Evolutionary conservation across 1,140 invertebrate species (phyloP).

Genomic region (Matsumurasca onukii): DNA sequence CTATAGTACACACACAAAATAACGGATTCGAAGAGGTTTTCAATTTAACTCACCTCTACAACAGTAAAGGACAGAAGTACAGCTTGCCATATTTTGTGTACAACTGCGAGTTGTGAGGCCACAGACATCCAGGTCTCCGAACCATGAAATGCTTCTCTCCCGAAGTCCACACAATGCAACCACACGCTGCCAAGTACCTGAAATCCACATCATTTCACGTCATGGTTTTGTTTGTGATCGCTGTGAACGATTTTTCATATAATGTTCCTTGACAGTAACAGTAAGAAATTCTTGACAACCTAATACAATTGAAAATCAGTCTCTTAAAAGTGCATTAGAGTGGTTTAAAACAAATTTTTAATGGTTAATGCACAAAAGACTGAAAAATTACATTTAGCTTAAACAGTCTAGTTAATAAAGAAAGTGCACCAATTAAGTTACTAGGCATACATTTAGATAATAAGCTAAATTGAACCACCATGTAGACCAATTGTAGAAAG

Average conservation of each 20-base stretch:
- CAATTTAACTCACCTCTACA: slow-evolving; percentile 55
- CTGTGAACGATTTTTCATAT: too few relatives aligned
- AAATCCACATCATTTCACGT: slow-evolving; percentile 64
- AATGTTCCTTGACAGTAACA: background rate
- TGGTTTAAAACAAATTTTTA: too few relatives aligned
- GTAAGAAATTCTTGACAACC: background rate
- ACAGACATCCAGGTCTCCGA: slow-evolving; percentile 67
- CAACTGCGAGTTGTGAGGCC: slow-evolving; percentile 66
- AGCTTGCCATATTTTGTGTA: slow-evolving; percentile 70
- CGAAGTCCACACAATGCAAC: slow-evolving; percentile 54
- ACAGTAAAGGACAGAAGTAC: slow-evolving; percentile 58
- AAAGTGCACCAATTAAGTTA: too few relatives aligned
- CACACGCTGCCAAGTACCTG: slow-evolving; percentile 61
- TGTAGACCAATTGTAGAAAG: too few relatives aligned
- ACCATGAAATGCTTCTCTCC: slow-evolving; percentile 59
- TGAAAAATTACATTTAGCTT: too few relatives aligned
- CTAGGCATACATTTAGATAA: too few relatives aligned
- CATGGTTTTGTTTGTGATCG: slow-evolving; percentile 31
- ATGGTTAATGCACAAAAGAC: too few relatives aligned
- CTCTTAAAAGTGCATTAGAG: too few relatives aligned
- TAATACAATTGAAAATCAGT: too few relatives aligned
- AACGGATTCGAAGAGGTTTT: slow-evolving; percentile 26
- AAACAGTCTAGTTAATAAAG: too few relatives aligned
- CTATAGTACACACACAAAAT: background rate
- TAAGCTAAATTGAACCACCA: too few relatives aligned